Percentiles rank a stretch among this genome's conserved stretches.
Conservation (phyloP, 1,140 invertebrate species). For the Philopotamus ludificatus region DNA sequence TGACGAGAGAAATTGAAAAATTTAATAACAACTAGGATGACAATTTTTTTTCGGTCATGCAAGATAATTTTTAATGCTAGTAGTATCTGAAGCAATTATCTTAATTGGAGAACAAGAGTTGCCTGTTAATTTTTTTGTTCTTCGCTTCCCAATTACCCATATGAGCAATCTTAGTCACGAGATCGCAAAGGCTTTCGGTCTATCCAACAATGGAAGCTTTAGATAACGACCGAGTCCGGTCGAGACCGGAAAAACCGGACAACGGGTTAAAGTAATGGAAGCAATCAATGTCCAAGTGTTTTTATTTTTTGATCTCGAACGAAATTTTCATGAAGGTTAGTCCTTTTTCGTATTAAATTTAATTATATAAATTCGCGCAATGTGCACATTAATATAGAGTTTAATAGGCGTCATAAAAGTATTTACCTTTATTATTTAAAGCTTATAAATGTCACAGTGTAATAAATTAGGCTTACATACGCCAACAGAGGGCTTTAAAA, state of each 20-base stretch:
- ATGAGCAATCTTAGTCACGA: neutral
- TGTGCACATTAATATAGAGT: too few relatives aligned
- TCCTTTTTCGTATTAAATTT: too few relatives aligned
- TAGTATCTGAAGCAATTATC: neutral
- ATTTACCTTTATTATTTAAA: too few relatives aligned
- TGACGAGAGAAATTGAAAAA: too few relatives aligned
- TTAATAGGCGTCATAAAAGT: too few relatives aligned
- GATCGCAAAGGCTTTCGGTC: neutral
- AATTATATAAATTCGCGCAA: too few relatives aligned
- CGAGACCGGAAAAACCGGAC: neutral
- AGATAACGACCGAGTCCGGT: neutral
- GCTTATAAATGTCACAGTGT: too few relatives aligned
- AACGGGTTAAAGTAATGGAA: neutral
- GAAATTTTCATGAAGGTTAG: too few relatives aligned
- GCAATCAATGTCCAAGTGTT: neutral
- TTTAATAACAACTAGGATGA: too few relatives aligned
- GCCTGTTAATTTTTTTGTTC: neutral
- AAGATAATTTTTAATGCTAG: neutral
- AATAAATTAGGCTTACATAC: too few relatives aligned
- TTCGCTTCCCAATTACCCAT: neutral
- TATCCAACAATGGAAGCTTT: neutral
- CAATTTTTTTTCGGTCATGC: too few relatives aligned
- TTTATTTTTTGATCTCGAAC: neutral
- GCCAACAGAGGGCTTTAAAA: too few relatives aligned
- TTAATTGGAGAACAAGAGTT: neutral